Evolutionary conservation across 2,888 invertebrate genomes (phyloP).

Genomic region (Biston stratarius): DNA sequence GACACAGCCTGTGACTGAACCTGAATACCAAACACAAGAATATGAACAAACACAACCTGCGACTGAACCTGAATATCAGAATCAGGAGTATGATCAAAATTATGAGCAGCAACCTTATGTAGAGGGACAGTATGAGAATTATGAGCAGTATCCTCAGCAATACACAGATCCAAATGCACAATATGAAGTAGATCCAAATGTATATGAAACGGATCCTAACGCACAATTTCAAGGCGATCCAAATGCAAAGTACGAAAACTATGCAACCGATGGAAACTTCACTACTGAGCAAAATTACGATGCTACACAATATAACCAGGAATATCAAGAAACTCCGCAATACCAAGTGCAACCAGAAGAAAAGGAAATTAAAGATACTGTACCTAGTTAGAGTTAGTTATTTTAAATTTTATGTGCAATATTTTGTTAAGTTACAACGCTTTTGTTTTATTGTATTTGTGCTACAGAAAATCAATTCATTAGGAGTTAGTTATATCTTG

Average conservation of each 20-base stretch:
- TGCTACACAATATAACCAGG: conserved; percentile 59
- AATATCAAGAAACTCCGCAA: conserved; percentile 45
- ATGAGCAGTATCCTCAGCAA: conserved; percentile 66
- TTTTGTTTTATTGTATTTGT: conserved; percentile 51
- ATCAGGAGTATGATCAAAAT: conserved; percentile 54
- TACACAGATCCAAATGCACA: conserved; percentile 55
- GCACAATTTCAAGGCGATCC: conserved; percentile 44
- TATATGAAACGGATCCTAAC: conserved; percentile 54
- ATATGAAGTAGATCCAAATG: conserved; percentile 50
- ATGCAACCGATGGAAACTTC: conserved; percentile 65
- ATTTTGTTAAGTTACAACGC: conserved; percentile 61
- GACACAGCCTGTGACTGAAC: conserved; percentile 30
- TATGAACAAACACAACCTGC: conserved; percentile 48
- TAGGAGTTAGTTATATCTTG: neutral
- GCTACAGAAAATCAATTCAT: conserved; percentile 41
- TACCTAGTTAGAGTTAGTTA: conserved; percentile 74
- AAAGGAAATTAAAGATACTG: conserved; percentile 59
- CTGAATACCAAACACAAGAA: conserved; percentile 47
- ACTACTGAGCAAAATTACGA: conserved; percentile 65
- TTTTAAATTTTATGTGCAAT: conserved; percentile 68
- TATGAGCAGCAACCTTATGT: conserved; percentile 56
- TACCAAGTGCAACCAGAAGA: conserved; percentile 41
- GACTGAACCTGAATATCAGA: conserved; percentile 49
- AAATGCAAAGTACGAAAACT: conserved; percentile 66
- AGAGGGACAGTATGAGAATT: conserved; percentile 69